Evolutionary conservation across 2,113 vertebrate species (phyloP), one percentile per base, ranked within the genome.

Genomic region (Myotis lucifugus): DNA sequence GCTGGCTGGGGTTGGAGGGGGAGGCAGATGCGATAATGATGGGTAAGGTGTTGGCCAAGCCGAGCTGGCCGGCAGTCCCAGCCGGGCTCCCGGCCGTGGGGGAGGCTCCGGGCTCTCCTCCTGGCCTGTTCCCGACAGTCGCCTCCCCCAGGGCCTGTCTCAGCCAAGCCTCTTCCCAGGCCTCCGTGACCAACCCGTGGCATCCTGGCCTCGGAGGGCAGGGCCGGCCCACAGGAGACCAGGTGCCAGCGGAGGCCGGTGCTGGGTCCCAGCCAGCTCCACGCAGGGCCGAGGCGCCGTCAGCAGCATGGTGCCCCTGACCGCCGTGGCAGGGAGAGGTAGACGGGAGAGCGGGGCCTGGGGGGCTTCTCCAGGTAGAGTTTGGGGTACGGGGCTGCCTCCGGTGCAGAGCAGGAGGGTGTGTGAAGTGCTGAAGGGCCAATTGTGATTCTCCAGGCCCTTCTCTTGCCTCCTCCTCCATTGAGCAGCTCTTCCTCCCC

Each of bases 231-330:
- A 13, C 37, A 29, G 37, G 32, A 34, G 85, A 56, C 42, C 92
- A 74, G 82, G 77, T 70, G 37, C 74, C 59, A 59, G 54, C n/a
- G 87, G 74, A 93, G 27, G 83, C 91, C 84, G 61, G 91, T 0
- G 34, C 61, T 90, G 76, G 61, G 12, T 21, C 5, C 6, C 14
- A 23, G 88, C 81, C 70, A 69, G 50, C 3, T 32, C 9, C 0
- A 0, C 0, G 19, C 18, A 27, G 74, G 69, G n/a, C 21, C 12
- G 85, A 93, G 61, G 25, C 19, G 12, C 0, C 0, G 27, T 54
- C 37, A 82, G 61, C 34, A 79, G 8, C n/a, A 17, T 83, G 8
- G n/a, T 42, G 34, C 32, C 87, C 84, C 42, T 9, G 32, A 32
- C 34, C 69, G 25, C 74, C 18, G 3, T 3, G 11, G 15, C 54